Evolutionary conservation across 2,888 invertebrate genomes (phyloP), one percentile per base, ranked within the genome.

Genomic region (Limnephilus marmoratus): DNA sequence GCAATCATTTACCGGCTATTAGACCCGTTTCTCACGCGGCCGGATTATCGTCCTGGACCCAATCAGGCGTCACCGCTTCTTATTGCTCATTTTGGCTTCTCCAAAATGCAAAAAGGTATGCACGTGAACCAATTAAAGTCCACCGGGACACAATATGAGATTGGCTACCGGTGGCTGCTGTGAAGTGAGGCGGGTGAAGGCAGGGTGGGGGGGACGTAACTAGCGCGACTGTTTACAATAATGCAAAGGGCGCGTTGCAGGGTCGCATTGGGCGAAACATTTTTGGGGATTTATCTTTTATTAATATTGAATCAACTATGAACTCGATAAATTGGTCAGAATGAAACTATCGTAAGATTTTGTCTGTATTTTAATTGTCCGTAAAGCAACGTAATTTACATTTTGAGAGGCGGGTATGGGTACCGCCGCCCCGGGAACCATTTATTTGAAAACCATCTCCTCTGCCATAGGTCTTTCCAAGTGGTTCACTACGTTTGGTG

Each of bases 41-140:
- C 31, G 68, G 53, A 49, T 87, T 53, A 87, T 53, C 87, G 41
- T 85, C 41, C 41, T 34, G 15, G 87, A 31, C 49, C 31, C 68
- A 87, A 87, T 87, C 87, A 87, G 29, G 49, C 87, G 87, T 87
- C 53, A 53, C 87, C 53, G n/a, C n/a, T 83, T 34, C 53, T 87
- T 45, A 12, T 87, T 29, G 87, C 31, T 53, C 31, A 53, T 91
- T 91, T 90, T 92, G 49, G 86, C 81, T 37, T 82, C 81, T 91
- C 81, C 85, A 80, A 85, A 87, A 92, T 68, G 90, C 86, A 81
- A 90, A 91, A 90, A 90, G 90, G 90, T 85, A 92, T 90, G 92
- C 81, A 90, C 80, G 85, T 92, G 90, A 92, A 92, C 92, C 92
- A 92, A 92, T 92, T 92, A 92, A 92, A 85, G 92, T 85, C 81